These are phyloP conservation scores for Dryadula phaetusa DNA, from an alignment of 2,888 invertebrate genomes.

Conservation along the genomic window DNA sequence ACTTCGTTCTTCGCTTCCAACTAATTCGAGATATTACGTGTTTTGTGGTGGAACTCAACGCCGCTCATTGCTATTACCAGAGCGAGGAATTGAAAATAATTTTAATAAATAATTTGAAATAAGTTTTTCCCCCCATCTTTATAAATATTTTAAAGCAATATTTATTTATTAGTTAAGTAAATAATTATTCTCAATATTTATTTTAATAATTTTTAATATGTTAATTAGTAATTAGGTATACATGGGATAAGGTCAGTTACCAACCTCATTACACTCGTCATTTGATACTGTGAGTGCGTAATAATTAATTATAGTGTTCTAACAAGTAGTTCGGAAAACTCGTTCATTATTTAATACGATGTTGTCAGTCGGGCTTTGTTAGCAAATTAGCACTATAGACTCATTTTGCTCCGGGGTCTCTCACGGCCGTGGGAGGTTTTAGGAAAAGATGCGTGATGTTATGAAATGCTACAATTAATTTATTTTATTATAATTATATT, in stretches of 20 bases:
- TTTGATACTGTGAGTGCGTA: conserved; percentile 43
- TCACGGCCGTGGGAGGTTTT: conserved; percentile 50
- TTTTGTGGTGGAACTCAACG: too few relatives aligned
- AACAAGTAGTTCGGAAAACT: conserved; percentile 69
- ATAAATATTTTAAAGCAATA: too few relatives aligned
- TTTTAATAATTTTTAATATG: too few relatives aligned
- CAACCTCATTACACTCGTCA: conserved; percentile 2
- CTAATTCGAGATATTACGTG: too few relatives aligned
- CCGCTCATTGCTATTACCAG: too few relatives aligned
- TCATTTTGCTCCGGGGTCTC: conserved; percentile 46
- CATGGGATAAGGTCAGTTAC: not conserved
- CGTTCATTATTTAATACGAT: conserved; percentile 61
- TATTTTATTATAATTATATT: not conserved
- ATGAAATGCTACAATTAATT: conserved; percentile 16
- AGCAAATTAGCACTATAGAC: conserved; percentile 65
- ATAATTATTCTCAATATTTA: too few relatives aligned
- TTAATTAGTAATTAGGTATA: not conserved
- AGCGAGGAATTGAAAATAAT: too few relatives aligned
- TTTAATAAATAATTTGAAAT: too few relatives aligned
- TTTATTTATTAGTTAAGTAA: too few relatives aligned
- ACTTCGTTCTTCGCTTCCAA: not conserved
- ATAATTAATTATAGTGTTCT: conserved; percentile 65
- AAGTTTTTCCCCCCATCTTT: too few relatives aligned
- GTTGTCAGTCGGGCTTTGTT: conserved; percentile 65
- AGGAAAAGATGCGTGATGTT: conserved; percentile 33